These are phyloP conservation scores for Oscheius onirici DNA, from an alignment of 2,888 invertebrate species.

Conservation along the genomic window DNA sequence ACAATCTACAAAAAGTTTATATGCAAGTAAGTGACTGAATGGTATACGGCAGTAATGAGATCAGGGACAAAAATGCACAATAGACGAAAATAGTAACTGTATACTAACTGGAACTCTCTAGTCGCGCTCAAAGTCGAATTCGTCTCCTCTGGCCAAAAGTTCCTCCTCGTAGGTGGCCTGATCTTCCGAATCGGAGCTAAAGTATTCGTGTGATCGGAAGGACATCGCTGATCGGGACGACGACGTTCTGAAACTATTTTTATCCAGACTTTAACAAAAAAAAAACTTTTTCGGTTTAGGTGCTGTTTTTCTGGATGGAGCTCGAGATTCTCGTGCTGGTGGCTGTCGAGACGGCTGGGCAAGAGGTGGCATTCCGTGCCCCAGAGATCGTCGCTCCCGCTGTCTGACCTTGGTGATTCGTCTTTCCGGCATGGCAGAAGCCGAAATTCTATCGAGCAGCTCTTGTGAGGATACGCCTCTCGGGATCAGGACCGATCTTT, in stretches of 20 bases:
- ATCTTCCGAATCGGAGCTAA: slow-evolving; percentile 28
- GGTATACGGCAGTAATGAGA: too few species aligned
- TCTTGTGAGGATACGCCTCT: slow-evolving; percentile 6
- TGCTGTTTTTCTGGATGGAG: not conserved
- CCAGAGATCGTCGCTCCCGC: not conserved
- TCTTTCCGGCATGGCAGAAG: not conserved
- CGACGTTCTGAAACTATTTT: not conserved
- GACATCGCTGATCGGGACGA: not conserved
- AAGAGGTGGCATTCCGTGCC: not conserved
- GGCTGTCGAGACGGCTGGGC: not conserved
- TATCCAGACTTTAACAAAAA: not conserved
- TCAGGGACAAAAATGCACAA: too few species aligned
- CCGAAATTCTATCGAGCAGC: slow-evolving; percentile 6
- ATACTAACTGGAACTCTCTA: not conserved
- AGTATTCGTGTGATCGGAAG: slow-evolving; percentile 4
- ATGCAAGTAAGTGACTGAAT: too few species aligned
- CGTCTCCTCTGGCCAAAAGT: slow-evolving; percentile 12
- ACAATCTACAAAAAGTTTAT: too few species aligned
- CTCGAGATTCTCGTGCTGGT: not conserved
- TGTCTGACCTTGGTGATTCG: not conserved
- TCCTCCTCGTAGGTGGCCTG: slow-evolving; percentile 22
- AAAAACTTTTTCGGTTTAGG: slow-evolving; percentile 3
- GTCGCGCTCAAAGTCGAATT: slow-evolving; percentile 22
- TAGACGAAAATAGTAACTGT: too few species aligned
- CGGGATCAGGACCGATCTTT: slow-evolving; percentile 12